A percentile compares a stretch with the other conserved stretches of the same genome.
These are phyloP conservation scores for Antechinus flavipes DNA, from an alignment of 2,113 vertebrate species.

Conservation along the genomic window DNA sequence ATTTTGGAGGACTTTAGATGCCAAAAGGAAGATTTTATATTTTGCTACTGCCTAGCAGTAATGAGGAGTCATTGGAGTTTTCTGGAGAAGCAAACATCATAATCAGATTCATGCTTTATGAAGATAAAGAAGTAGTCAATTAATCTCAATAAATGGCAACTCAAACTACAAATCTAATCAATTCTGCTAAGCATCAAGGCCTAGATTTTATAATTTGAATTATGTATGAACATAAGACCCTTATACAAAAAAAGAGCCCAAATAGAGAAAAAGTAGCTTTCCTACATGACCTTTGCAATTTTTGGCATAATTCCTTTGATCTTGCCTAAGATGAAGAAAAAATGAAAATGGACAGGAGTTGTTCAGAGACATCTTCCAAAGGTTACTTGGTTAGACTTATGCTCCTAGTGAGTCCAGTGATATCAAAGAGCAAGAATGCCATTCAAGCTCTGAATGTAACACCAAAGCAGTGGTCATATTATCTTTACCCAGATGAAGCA, in stretches of 20 bases:
- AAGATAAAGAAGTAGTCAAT: not conserved
- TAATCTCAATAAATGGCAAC: not conserved
- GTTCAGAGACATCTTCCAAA: not conserved
- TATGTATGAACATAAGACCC: not conserved
- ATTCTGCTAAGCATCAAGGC: not conserved
- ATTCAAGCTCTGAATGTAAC: not conserved
- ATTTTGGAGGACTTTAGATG: not conserved
- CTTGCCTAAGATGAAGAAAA: not conserved
- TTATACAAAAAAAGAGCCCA: not conserved
- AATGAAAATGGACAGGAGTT: not conserved
- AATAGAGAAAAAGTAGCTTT: not conserved
- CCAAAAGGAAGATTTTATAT: not conserved
- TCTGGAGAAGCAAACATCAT: not conserved
- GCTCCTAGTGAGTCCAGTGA: not conserved
- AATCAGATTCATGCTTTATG: not conserved
- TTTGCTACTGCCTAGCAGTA: not conserved
- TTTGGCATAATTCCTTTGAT: not conserved
- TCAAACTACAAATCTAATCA: not conserved
- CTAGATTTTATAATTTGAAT: not conserved
- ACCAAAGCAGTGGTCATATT: not conserved
- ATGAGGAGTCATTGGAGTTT: not conserved
- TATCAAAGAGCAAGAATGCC: not conserved
- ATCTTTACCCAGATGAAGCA: not conserved
- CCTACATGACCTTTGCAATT: not conserved
- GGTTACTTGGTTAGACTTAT: not conserved